A percentile compares a stretch with the other conserved stretches of the same genome.
phyloP scores from a whole-genome alignment of 2,797 vertebrate genomes.

The Rhodeus uyekii region DNA sequence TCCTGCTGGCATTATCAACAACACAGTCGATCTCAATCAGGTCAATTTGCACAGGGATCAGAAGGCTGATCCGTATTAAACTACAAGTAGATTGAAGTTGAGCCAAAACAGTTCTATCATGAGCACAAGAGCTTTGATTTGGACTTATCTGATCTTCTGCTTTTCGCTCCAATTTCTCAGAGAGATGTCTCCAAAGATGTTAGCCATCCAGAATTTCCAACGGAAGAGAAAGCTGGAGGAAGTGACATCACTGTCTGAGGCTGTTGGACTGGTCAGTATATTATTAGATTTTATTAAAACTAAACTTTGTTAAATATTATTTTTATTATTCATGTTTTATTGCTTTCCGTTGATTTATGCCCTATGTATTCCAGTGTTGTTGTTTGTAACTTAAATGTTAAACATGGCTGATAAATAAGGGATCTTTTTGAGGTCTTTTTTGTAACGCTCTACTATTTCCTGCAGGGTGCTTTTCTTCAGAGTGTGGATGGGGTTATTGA shows the following conservation, averaged over 20 bases:
- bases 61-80: neutral
- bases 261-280: constrained; percentile 86
- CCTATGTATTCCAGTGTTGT: neutral
- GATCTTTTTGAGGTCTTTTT: neutral
- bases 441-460: neutral
- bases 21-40: neutral
- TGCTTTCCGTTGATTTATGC: neutral
- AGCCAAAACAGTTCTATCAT: neutral
- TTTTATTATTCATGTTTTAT: neutral
- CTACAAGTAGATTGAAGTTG: neutral
- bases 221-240: constrained; percentile 94
- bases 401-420: neutral
- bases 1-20: neutral
- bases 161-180: constrained; percentile 62
- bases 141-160: neutral
- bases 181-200: constrained; percentile 82
- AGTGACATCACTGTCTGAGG: constrained; percentile 84
- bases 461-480: constrained; percentile 81
- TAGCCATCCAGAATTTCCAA: constrained; percentile 87
- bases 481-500: constrained; percentile 68
- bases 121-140: neutral
- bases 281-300: neutral
- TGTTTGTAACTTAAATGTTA: neutral
- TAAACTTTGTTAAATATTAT: neutral
- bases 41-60: neutral